Percentiles rank a stretch among this genome's conserved stretches.
These are phyloP conservation scores for Neodiprion lecontei DNA, from an alignment of 1,140 invertebrate genomes.

Conservation along the genomic window DNA sequence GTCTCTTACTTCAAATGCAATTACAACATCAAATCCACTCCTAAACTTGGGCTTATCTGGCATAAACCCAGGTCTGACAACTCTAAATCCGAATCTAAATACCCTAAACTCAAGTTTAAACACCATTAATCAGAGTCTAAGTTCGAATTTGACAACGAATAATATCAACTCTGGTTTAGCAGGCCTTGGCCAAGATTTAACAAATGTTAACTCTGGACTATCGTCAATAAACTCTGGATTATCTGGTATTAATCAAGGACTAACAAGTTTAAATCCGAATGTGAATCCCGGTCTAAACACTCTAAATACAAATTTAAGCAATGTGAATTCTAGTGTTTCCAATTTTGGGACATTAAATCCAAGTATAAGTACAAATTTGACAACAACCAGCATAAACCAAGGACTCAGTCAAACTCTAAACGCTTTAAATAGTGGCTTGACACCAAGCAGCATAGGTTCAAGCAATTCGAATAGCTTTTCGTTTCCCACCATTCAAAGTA, in stretches of 20 bases:
- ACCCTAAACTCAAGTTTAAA: constrained; percentile 42
- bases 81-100: constrained; percentile 57
- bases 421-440: constrained; percentile 45
- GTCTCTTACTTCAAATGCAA: constrained; percentile 59
- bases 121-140: constrained; percentile 55
- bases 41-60: constrained; percentile 58
- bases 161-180: constrained; percentile 58
- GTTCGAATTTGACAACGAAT: constrained; percentile 54
- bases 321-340: constrained; percentile 23
- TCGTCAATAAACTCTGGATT: constrained; percentile 54
- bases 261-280: constrained; percentile 52
- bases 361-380: constrained; percentile 27
- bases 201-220: constrained; percentile 53
- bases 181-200: constrained; percentile 54
- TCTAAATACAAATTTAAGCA: constrained; percentile 41
- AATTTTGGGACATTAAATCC: not conserved
- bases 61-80: constrained; percentile 57
- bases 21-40: constrained; percentile 60
- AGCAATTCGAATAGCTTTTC: constrained; percentile 50
- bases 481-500: constrained; percentile 57
- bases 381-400: constrained; percentile 47
- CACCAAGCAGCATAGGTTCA: constrained; percentile 51
- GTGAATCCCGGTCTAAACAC: constrained; percentile 47
- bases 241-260: constrained; percentile 47
- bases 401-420: constrained; percentile 49